Evolutionary conservation across 2,888 invertebrate species (phyloP), one percentile per base, ranked within the genome.

Genomic region (Vesta saturnalis): DNA sequence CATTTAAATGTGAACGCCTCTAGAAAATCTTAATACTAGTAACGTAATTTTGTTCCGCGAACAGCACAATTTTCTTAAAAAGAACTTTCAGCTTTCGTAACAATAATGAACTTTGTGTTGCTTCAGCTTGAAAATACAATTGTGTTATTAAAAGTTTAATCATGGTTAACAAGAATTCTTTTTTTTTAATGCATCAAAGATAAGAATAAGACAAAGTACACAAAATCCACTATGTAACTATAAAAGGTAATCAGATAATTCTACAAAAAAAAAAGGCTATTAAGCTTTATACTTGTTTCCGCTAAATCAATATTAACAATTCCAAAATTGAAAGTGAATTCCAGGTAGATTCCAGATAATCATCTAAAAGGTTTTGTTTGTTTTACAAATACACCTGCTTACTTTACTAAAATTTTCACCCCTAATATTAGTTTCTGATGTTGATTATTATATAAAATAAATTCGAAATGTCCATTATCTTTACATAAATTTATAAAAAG

Each of bases 1-100:
- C 75, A 72, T 77, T 78, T 78, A 77, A 75, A 74, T 75, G 70
- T 64, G 71, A 64, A 71, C 68, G 67, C 71, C 69, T 68, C 66
- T 65, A 71, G 72, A 69, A 65, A 66, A 67, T 58, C 67, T 70
- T 60, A 72, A 64, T 71, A 64, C 66, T 56, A 64, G 66, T 70
- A 73, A 65, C 67, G 70, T 65, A 72, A 69, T 64, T n/a, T 69
- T 69, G 67, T 39, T 68, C 69, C 64, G 61, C 54, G 68, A 60
- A 73, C 69, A 72, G 60, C 62, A 67, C 61, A 58, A 56, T 62
- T 67, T 67, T 74, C 60, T 62, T 39, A 22, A 62, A 62, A 62
- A 62, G 63, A 63, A 22, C 56, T 16, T 22, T 52, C 19, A 52
- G 21, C 52, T 18, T 52, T 19, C 21, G 39, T 15, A 39, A 64